Conservation (phyloP, 2,888 invertebrate species). For the Morpho deidamia region DNA sequence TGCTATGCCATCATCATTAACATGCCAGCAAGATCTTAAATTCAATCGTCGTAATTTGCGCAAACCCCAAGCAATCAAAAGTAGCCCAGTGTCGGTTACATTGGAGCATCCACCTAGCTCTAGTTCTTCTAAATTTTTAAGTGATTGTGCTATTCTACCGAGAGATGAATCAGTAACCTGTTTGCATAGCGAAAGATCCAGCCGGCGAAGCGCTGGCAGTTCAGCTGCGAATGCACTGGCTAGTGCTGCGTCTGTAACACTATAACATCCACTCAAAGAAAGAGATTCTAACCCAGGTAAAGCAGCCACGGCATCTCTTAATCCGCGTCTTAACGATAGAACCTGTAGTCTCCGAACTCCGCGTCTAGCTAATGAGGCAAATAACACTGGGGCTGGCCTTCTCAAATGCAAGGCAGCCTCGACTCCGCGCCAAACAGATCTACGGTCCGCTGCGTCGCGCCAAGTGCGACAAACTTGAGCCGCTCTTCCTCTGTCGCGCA, state of each 20-base stretch:
- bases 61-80: conserved; percentile 92
- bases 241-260: conserved; percentile 91
- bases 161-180: conserved; percentile 96
- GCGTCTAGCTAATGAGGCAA: conserved; percentile 89
- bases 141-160: conserved; percentile 88
- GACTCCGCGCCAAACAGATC: conserved; percentile 95
- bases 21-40: conserved; percentile 94
- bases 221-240: conserved; percentile 89
- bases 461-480: conserved; percentile 94
- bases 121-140: conserved; percentile 91
- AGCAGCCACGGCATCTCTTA: conserved; percentile 91
- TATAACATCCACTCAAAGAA: conserved; percentile 95
- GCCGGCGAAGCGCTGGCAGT: conserved; percentile 85
- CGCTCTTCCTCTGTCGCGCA: conserved; percentile 92
- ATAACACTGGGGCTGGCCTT: conserved; percentile 89
- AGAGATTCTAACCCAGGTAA: conserved; percentile 92
- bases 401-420: conserved; percentile 94
- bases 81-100: conserved; percentile 92
- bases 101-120: conserved; percentile 95
- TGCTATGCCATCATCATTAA: conserved; percentile 93
- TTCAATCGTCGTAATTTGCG: conserved; percentile 90
- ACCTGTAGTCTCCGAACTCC: conserved; percentile 95
- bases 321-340: conserved; percentile 87
- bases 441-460: conserved; percentile 95
- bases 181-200: conserved; percentile 95